Evolutionary conservation across 1,140 invertebrate species (phyloP).

Genomic region (Drosophila sturtevanti): DNA sequence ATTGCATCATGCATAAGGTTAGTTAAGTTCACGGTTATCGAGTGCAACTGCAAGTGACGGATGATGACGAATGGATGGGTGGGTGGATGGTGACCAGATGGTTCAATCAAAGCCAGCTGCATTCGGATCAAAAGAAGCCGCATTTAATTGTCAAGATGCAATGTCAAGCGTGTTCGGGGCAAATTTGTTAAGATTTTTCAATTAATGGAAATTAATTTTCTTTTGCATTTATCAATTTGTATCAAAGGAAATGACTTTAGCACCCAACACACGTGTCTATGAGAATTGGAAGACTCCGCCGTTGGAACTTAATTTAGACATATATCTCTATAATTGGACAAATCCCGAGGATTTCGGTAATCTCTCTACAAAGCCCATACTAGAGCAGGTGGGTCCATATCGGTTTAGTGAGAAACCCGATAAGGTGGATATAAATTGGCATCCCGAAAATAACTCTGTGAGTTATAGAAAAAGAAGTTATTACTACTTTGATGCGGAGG

Average conservation of each 20-base stretch:
- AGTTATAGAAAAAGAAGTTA: conserved; percentile 89
- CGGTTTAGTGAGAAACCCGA: conserved; percentile 87
- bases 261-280: conserved; percentile 86
- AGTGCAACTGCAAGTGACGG: background rate
- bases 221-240: conserved; percentile 24
- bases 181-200: conserved; percentile 61
- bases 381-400: conserved; percentile 89
- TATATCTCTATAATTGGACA: conserved; percentile 93
- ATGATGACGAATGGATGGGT: background rate
- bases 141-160: conserved; percentile 37
- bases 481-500: conserved; percentile 89
- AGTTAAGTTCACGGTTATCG: conserved; percentile 10
- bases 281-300: conserved; percentile 89
- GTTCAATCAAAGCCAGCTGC: conserved; percentile 51
- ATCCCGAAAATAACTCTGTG: conserved; percentile 90
- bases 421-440: conserved; percentile 88
- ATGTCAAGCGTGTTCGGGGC: conserved; percentile 26
- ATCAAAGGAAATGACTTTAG: conserved; percentile 86
- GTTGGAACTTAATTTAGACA: conserved; percentile 89
- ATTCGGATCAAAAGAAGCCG: conserved; percentile 46
- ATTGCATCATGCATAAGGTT: conserved; percentile 79
- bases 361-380: conserved; percentile 85
- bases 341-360: conserved; percentile 86
- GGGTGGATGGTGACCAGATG: background rate
- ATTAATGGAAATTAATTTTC: conserved; percentile 63